Base-by-base conservation (phyloP, 2,797 vertebrate species). In the Agapornis canus region DNA sequence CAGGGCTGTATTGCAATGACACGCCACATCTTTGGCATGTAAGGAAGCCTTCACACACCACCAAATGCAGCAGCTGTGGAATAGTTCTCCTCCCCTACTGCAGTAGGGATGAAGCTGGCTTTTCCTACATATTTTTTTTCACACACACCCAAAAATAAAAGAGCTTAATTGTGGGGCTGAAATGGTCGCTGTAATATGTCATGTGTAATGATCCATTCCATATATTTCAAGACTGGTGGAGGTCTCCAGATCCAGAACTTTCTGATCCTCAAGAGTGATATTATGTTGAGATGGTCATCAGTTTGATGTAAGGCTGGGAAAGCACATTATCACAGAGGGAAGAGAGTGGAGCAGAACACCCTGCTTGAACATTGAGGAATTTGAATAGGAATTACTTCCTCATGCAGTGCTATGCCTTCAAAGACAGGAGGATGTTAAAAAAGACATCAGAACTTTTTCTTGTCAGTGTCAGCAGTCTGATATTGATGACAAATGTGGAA, bases 141-240 rank as follows among this genome's bases (percentile, higher is more conserved):
- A 32, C 18, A 6, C n/a, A 11, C 8, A 2, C 35, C 3, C 9
- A 2, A 11, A 22, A 37, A 43, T 48, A 52, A 70, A 59, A 15
- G 43, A 85, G 32, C 27, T 43, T 39, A 51, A 31, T 47, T 42
- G 12, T 32, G 48, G 56, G 43, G 29, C 64, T 83, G n/a, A 80
- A 68, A 37, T 35, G 42, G 15, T 32, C 43, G 6, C 42, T 76
- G 2, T 31, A 31, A 42, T 59, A 1, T 23, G 15, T 25, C 1
- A 0, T 0, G 1, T 60, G 12, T n/a, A 26, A 42, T 3, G 5
- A 11, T 47, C 31, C 13, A 3, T 82, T 64, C 35, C 39, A 1
- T 60, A 4, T 10, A 6, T 64, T 79, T 19, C 22, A 23, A 51
- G 31, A 5, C 43, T 59, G 27, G 16, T n/a, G 13, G 25, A 63